These are phyloP conservation scores for Horisme vitalbata DNA, from an alignment of 2,888 invertebrate species.

Conservation along the genomic window DNA sequence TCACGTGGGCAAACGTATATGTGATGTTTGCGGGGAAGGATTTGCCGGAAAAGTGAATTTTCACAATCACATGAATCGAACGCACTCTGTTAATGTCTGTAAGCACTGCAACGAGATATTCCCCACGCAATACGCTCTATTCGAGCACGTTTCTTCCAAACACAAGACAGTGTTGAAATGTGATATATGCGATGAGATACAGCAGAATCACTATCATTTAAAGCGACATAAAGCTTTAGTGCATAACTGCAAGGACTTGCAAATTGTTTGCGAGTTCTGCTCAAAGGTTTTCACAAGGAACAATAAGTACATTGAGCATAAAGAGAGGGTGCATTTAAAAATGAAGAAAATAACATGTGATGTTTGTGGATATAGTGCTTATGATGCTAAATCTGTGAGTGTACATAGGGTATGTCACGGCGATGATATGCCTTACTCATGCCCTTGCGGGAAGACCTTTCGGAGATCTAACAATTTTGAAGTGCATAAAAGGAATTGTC, in stretches of 20 bases:
- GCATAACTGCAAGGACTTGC: constrained; percentile 35
- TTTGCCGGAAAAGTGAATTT: constrained; percentile 47
- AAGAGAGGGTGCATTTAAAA: constrained; percentile 41
- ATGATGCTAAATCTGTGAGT: background rate
- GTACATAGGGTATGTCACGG: constrained; percentile 7
- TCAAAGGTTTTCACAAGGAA: constrained; percentile 40
- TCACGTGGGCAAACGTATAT: constrained; percentile 34
- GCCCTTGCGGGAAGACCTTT: constrained; percentile 7
- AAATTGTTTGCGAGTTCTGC: constrained; percentile 57
- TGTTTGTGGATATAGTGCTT: constrained; percentile 2
- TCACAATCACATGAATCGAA: constrained; percentile 43
- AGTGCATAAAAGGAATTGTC: background rate
- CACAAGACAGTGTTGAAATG: constrained; percentile 14
- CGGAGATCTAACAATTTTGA: constrained; percentile 2
- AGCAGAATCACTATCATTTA: constrained; percentile 33
- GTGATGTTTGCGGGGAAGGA: constrained; percentile 56
- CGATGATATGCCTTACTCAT: background rate
- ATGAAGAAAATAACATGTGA: constrained; percentile 3
- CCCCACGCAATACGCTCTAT: constrained; percentile 9
- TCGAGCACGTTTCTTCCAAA: constrained; percentile 1
- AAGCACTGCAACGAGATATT: constrained; percentile 10
- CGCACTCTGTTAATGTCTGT: constrained; percentile 32
- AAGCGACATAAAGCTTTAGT: constrained; percentile 39
- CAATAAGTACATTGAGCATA: constrained; percentile 41
- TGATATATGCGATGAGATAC: constrained; percentile 31